Conservation (phyloP, 1,140 invertebrate genomes). For the Prorops nasuta region DNA sequence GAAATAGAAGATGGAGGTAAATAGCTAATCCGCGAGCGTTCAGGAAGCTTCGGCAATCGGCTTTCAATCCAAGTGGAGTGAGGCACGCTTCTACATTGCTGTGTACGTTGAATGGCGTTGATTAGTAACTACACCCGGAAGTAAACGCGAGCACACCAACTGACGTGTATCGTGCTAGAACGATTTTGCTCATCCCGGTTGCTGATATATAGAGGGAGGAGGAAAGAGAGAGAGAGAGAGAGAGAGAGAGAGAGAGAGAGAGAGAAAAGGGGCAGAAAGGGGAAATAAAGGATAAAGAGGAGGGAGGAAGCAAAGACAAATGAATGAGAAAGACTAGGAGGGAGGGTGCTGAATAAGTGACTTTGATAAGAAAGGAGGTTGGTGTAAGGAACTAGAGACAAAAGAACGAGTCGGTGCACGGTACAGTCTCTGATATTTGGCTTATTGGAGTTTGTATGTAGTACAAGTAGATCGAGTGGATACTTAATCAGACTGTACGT, state of each 20-base stretch:
- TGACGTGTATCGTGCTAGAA: constrained; percentile 5
- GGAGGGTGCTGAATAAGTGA: neutral
- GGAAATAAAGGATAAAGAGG: neutral
- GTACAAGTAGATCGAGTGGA: constrained; percentile 12
- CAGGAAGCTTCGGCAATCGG: constrained; percentile 18
- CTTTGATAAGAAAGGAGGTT: neutral
- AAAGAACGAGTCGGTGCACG: no score
- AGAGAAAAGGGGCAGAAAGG: neutral
- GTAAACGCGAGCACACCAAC: constrained; percentile 19
- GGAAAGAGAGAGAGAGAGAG: neutral
- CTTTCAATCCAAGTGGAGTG: constrained; percentile 21
- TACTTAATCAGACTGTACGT: no score
- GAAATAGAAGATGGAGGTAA: constrained; percentile 16
- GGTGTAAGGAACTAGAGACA: neutral
- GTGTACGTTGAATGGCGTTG: constrained; percentile 27
- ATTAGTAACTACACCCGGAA: constrained; percentile 29
- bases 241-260: neutral
- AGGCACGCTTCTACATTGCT: neutral
- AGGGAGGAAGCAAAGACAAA: no score
- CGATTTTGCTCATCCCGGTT: no score
- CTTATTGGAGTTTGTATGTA: no score
- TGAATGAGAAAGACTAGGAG: neutral
- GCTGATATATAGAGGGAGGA: neutral
- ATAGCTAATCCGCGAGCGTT: constrained; percentile 22
- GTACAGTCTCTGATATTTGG: no score